phyloP scores from a whole-genome alignment of 2,797 vertebrate species.

The Geotria australis region DNA sequence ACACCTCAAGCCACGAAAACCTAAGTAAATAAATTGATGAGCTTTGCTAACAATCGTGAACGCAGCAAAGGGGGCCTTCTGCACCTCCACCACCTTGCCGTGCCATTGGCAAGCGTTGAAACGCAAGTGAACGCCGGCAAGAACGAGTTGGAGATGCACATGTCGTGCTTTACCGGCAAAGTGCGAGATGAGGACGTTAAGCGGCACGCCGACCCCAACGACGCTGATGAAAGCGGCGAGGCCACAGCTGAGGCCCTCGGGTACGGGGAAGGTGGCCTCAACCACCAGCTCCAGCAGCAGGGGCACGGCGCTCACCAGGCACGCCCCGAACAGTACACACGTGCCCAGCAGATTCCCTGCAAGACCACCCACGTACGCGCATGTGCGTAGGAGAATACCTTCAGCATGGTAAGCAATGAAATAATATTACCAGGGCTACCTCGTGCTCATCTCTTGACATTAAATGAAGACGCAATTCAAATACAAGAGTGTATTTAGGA shows the following conservation, averaged over 20 bases:
- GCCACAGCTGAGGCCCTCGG: slow-evolving; percentile 91
- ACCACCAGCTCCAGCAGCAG: slow-evolving; percentile 96
- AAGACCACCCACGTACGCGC: background rate
- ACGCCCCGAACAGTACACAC: slow-evolving; percentile 79
- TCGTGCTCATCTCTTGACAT: too few species aligned
- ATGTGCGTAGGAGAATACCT: too few species aligned
- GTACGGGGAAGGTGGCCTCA: slow-evolving; percentile 86
- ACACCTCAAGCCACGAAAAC: too few species aligned
- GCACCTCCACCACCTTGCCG: too few species aligned
- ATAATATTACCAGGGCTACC: too few species aligned
- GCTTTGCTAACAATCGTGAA: background rate
- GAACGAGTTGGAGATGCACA: too few species aligned
- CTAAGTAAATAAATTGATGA: too few species aligned
- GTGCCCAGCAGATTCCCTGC: slow-evolving; percentile 5
- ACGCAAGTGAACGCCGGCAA: background rate
- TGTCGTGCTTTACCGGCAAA: slow-evolving; percentile 33
- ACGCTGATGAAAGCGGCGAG: slow-evolving; percentile 85
- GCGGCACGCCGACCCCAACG: slow-evolving; percentile 54
- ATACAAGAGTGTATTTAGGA: too few species aligned
- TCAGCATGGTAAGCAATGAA: too few species aligned
- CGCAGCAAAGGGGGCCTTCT: background rate
- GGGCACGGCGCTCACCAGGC: slow-evolving; percentile 73
- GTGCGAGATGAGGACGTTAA: slow-evolving; percentile 83
- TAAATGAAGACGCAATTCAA: too few species aligned
- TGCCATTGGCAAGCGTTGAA: background rate